Base-by-base conservation (phyloP, 1,140 invertebrate species). In the Caenorhabditis latens region DNA sequence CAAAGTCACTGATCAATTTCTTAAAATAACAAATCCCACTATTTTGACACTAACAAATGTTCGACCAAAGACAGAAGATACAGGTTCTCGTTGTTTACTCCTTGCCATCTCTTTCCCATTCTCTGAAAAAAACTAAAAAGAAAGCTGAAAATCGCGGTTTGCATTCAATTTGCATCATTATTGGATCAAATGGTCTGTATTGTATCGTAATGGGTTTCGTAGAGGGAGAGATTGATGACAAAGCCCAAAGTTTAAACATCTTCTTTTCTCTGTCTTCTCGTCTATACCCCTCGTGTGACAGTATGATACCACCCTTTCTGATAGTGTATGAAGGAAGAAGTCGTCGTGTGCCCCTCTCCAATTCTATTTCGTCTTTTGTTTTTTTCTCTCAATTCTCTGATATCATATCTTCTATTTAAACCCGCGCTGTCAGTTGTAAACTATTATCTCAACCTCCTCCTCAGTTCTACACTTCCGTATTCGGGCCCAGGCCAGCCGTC, bases 331-430 rank as follows among this genome's bases (percentile, higher is more conserved):
- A 24, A 79, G 11, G 42, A 79, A n/a, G 46, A 43, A 79, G 42
- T 79, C n/a, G 46, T 79, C 71, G 71, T 79, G 7, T 79, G 71
- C 14, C 71, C 71, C 71, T 79, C 71, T 11, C 46, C 46, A 79
- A 79, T 79, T 24, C 2, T 79, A 11, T 79, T 40, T 79, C 13
- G 46, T 50, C 40, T 46, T 79, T 79, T 79, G 71, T 42, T 9
- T 79, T 79, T 79, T 79, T 79, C 71, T 79, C 46, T 50, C 5
- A 4, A n/a, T 24, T 50, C 71, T 79, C 71, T 50, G n/a, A 53
- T 79, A 79, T 79, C 71, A 79, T 79, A 79, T 79, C 71, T 79
- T 79, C 71, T 79, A 79, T 79, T 79, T 79, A 79, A 79, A 79
- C 71, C 46, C n/a, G 71, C 71, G 46, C 71, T 79, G 71, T 79